phyloP scores from a whole-genome alignment of 2,113 vertebrate genomes.

The Lophochroa leadbeateri region DNA sequence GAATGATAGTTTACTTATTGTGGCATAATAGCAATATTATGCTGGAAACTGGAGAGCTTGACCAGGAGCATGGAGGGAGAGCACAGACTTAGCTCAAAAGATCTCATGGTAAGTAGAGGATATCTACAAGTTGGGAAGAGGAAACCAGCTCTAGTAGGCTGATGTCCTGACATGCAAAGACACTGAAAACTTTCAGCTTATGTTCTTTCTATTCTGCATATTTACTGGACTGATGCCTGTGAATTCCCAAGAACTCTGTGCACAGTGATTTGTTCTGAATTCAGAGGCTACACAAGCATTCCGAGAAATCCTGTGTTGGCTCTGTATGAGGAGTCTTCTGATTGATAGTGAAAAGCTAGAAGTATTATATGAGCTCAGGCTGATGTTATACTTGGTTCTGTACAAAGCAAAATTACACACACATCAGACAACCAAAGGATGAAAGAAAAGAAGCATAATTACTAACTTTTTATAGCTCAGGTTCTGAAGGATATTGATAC shows the following conservation, averaged over 20 bases:
- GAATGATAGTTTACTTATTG: background rate
- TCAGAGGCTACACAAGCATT: background rate
- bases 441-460: background rate
- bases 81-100: background rate
- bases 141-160: background rate
- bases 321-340: background rate
- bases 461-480: background rate
- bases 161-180: background rate
- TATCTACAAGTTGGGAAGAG: background rate
- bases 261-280: background rate
- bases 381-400: background rate
- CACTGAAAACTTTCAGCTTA: background rate
- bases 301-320: background rate
- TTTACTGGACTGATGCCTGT: background rate
- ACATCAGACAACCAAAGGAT: background rate
- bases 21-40: background rate
- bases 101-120: background rate
- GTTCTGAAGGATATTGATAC: background rate
- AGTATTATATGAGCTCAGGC: background rate
- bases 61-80: background rate
- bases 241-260: background rate
- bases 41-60: background rate
- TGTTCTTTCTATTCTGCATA: background rate
- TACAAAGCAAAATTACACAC: background rate
- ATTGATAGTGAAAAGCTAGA: background rate